Base-by-base conservation (phyloP, 2,888 invertebrate species). In the Harpalus rufipes region DNA sequence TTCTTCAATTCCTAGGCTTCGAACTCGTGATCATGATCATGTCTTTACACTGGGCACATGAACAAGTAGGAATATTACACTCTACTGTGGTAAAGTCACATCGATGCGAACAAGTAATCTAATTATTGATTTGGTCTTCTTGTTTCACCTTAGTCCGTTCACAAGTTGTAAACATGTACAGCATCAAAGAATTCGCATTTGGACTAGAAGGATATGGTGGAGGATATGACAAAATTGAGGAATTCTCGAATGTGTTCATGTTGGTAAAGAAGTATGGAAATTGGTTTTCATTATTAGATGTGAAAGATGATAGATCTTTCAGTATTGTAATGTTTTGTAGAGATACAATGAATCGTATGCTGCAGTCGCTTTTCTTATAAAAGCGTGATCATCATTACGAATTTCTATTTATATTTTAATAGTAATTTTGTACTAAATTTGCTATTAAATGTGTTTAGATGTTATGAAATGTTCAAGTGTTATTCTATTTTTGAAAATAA, bases 1-100 rank as follows among this genome's bases (percentile, higher is more conserved):
- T 65, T 65, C 32, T 41, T 78, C 78, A 78, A 78, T 78, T 78
- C 78, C 78, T 78, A 56, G 78, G 78, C 78, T 74, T 72, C 41
- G 68, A 44, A 74, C 44, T 74, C 41, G 68, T 32, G 14, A 39
- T 68, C 39, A 8, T 21, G 8, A 16, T 63, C 32, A 32, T 68
- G 61, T 68, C n/a, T 68, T 68, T 41, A 68, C 68, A 68, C 68
- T 39, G 68, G 68, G 16, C 72, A 44, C 72, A 74, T 44, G 44
- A 74, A 68, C 68, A 25, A 68, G 32, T 68, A 68, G 68, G 68
- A 68, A 63, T 63, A 63, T 63, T 63, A 63, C 14, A 68, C 68
- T 7, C 68, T 68, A 68, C 68, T 14, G 68, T 68, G 68, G n/a
- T 68, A 68, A 68, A 39, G n/a, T 63, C 63, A 63, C 63, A 63